Conservation (phyloP, 2,113 vertebrate genomes). For the Austrofundulus limnaeus region DNA sequence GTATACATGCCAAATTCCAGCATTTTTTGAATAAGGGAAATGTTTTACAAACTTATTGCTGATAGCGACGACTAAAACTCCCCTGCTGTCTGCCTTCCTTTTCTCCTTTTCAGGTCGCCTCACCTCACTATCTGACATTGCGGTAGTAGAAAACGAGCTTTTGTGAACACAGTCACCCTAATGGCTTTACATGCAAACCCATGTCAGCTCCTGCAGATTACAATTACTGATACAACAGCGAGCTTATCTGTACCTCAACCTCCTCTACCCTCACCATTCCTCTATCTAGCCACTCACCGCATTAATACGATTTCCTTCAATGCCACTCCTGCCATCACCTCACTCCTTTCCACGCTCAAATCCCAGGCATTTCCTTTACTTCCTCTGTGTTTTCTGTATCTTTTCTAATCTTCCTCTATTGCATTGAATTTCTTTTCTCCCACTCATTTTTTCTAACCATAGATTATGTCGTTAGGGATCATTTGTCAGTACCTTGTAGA, state of each 20-base stretch:
- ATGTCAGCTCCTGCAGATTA: conserved; percentile 69
- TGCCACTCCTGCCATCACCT: conserved; percentile 31
- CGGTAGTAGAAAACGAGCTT: conserved; percentile 27
- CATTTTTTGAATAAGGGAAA: background rate
- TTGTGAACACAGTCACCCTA: conserved; percentile 37
- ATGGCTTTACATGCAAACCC: conserved; percentile 72
- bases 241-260: conserved; percentile 62
- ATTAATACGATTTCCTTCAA: conserved; percentile 34
- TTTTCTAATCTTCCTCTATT: background rate
- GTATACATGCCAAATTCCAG: background rate
- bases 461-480: background rate
- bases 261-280: conserved; percentile 15
- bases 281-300: conserved; percentile 35
- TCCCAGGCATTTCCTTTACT: background rate
- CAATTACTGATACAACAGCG: conserved; percentile 70
- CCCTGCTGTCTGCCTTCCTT: background rate
- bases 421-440: conserved; percentile 1
- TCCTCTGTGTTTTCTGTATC: background rate
- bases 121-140: conserved; percentile 22
- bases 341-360: conserved; percentile 23
- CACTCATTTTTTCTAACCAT: background rate
- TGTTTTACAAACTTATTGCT: background rate
- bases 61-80: background rate
- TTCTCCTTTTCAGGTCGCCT: conserved; percentile 16
- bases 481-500: background rate